Evolutionary conservation across 1,140 invertebrate genomes (phyloP), one percentile per base, ranked within the genome.

Genomic region (Sinella curviseta): DNA sequence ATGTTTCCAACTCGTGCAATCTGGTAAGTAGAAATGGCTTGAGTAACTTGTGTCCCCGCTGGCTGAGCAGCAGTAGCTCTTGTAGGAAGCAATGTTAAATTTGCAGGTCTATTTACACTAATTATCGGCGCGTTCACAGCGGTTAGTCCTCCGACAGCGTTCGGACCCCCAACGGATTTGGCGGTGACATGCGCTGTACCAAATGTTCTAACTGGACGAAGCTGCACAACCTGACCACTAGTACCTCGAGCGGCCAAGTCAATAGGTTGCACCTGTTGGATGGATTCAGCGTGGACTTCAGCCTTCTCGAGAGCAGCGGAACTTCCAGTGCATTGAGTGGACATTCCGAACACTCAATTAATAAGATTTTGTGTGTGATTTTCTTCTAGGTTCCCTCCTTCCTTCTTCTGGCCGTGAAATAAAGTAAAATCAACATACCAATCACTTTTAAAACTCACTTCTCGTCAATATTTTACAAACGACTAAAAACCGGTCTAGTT

Each of bases 41-140:
- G 31, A 24, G 75, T 79, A 77, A 54, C 74, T 24, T 70, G 28
- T 60, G 70, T 8, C 24, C 78, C 74, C 24, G 76, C 80, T 60
- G 24, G 31, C 70, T 28, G 28, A 3, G 35, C 30, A 76, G 78
- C 24, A n/a, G 30, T 26, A 24, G 48, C 76, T 35, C 78, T 81
- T 26, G 81, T 77, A 16, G 83, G 83, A 60, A 84, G 73, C 55
- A 84, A 78, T 30, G 83, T 82, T 55, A 84, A 34, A 35, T 80
- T 81, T 48, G 2, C 30, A 26, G 74, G 33, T 54, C 83, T 65
- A 80, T 84, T 84, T 20, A 84, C 78, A 70, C 76, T 81, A 55
- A 83, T 81, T 24, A 83, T 83, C 16, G 81, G 78, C 54, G 30
- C 34, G 55, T 33, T 48, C 36, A 65, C 65, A 30, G n/a, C 28